Evolutionary conservation across 2,113 vertebrate genomes (phyloP), one percentile per base, ranked within the genome.

Genomic region (Hemichromis elongatus): DNA sequence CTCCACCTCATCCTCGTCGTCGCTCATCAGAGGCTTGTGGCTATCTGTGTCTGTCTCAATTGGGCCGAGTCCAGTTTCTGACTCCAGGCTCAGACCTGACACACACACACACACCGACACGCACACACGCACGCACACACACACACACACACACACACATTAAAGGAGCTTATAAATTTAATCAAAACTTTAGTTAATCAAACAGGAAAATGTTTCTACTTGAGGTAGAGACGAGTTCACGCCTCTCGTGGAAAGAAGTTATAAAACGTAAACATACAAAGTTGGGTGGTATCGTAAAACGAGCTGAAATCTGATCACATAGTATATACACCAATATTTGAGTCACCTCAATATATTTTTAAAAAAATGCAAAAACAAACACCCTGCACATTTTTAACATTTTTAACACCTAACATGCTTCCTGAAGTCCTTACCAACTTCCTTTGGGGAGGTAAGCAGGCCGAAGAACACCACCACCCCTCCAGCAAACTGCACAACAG

Each of bases 391-490:
- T 0, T 0, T 0, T 70, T 24, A 19, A 70, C 21, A 70, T 70
- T 26, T 45, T 45, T 26, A 70, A 75, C 68, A 50, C 35, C 3
- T 9, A 10, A 54, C 7, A 9, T 33, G 61, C 14, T 68, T 12
- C 11, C 8, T 12, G n/a, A 12, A 2, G 30, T 90, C 89, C 97
- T 97, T 93, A 99, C 98, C 98, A 19, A 99, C 96, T 97, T 99
- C 98, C 88, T 97, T 98, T 0, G 98, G 98, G 1, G 98, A 98
- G 0, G 96, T 97, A 82, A 99, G 95, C 16, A 99, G 97, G 53
- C 98, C 98, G 3, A 98, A 99, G 96, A 99, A 99, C 81, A 99
- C 97, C 26, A 99, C 42, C n/a, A 99, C 90, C 56, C 98, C 98
- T 18, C 98, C 98, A 24, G 97, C 97, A 95, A 99, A 98, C 96